Evolutionary conservation across 1,140 invertebrate species (phyloP), one percentile per base, ranked within the genome.

Genomic region (Bombus impatiens): DNA sequence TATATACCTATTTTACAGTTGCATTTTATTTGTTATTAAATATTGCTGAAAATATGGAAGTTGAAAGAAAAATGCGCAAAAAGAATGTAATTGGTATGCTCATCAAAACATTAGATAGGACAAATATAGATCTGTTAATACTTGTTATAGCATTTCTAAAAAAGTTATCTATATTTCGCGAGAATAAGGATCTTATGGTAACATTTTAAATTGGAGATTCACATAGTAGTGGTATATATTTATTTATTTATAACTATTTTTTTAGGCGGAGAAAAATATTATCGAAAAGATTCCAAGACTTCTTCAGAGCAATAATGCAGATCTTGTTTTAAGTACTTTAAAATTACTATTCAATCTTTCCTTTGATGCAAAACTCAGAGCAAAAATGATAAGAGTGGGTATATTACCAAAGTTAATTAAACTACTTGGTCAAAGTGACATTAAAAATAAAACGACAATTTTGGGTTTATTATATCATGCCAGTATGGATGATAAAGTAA

Each of bases 51-150:
- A 99, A 99, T 95, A 96, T 98, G 28, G 98, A 97, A 94, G 97
- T 99, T 15, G 99, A 99, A 95, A 97, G 98, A 94, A 99, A 99
- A 96, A 99, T 99, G 98, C 96, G 98, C 12, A 98, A 98, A 87
- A 98, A 99, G 94, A 98, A 98, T 89, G 97, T 99, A 87, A 97
- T 99, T 4, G 96, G 96, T 44, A 96, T 99, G 94, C 96, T 99
- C 15, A 96, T 98, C n/a, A 98, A 98, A 91, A 97, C 97, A 53
- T 96, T 99, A 90, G 98, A 99, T 87, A 96, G 99, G 90, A 96
- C 96, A 53, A 98, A 98, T 92, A 96, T 97, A 67, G 98, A 99
- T 94, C 96, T 99, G 22, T 95, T 99, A 6, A 98, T 98, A 91
- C 95, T 99, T n/a, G 98, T 98, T 59, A 96, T 99, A 32, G 98